These are phyloP conservation scores for Drosophila macrospina DNA, from an alignment of 2,888 invertebrate species.

Conservation along the genomic window DNA sequence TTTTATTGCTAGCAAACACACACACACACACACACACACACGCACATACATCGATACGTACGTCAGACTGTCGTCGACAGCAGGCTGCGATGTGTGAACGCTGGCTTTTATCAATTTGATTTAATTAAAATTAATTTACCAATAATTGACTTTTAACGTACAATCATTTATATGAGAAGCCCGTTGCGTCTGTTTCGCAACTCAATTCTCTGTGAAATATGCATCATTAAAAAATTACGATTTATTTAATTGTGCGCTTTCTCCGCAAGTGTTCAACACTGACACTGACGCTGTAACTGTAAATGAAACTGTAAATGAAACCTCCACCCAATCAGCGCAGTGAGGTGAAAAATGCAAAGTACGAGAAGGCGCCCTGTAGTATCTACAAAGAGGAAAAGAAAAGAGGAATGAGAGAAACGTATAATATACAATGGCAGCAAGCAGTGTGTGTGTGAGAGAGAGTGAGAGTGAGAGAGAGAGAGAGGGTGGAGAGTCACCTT, in stretches of 20 bases:
- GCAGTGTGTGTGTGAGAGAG: no score
- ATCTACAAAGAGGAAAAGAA: constrained; percentile 60
- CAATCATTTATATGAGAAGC: constrained; percentile 64
- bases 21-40: constrained; percentile 5
- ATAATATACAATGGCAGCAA: no score
- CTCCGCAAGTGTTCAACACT: no score
- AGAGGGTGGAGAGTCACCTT: constrained; percentile 46
- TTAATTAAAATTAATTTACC: constrained; percentile 75
- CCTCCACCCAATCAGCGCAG: constrained; percentile 49
- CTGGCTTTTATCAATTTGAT: constrained; percentile 66
- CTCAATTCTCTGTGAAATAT: constrained; percentile 28
- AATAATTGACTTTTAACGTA: constrained; percentile 78
- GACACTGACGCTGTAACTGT: not conserved
- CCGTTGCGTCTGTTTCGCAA: constrained; percentile 16
- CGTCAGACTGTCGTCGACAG: constrained; percentile 30
- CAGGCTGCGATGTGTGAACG: constrained; percentile 57
- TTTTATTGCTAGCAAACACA: constrained; percentile 65
- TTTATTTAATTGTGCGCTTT: constrained; percentile 37
- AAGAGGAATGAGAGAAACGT: not conserved
- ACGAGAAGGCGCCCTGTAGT: constrained; percentile 72
- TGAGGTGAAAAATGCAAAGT: constrained; percentile 76
- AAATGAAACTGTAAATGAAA: constrained; percentile 1
- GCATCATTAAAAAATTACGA: constrained; percentile 60
- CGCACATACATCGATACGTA: not conserved
- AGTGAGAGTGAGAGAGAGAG: no score